Base-by-base conservation (phyloP, 1,140 invertebrate species). In the Lasioglossum albipes region DNA sequence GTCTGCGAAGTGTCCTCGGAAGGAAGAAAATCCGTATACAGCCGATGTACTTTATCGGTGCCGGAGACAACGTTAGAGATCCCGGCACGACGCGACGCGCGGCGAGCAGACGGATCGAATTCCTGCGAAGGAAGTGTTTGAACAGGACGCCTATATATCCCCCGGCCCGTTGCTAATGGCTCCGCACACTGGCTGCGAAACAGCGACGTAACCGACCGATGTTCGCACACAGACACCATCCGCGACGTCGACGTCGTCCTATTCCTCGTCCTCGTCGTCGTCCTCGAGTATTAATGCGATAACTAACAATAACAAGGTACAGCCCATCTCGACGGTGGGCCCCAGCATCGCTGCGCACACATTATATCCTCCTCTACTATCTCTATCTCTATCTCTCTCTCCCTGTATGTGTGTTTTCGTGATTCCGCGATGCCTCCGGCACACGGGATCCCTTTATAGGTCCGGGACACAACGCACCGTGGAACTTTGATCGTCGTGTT, bases 281-380 rank as follows among this genome's bases (percentile, higher is more conserved):
- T 82, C 59, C 27, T 59, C 74, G 66, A 71, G 67, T 82, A 87
- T 84, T 87, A 87, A 87, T 84, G 75, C 84, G 82, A 87, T 86
- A 87, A 84, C 82, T 87, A 84, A 87, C 85, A 86, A 86, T 87
- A 87, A 87, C 82, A 84, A 86, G 85, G 77, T 86, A 73, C 72
- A 78, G 5, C 67, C 77, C 77, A 20, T 65, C 61, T 74, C 41
- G 6, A 73, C 45, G 54, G 62, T 85, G 73, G 64, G 81, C 57
- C 20, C 65, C 20, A 52, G 57, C 52, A 22, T n/a, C 52, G 16
- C 1, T 41, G 12, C 27, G 4, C 54, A 36, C 75, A 57, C 57
- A 9, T 20, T 20, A 73, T 18, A 41, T 31, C 22, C 2, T 75
- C 13, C 16, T 42, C 31, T 9, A 7, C 9, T 9, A 7, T 42